Base-by-base conservation (phyloP, 1,140 invertebrate genomes). In the Cherax quadricarinatus region DNA sequence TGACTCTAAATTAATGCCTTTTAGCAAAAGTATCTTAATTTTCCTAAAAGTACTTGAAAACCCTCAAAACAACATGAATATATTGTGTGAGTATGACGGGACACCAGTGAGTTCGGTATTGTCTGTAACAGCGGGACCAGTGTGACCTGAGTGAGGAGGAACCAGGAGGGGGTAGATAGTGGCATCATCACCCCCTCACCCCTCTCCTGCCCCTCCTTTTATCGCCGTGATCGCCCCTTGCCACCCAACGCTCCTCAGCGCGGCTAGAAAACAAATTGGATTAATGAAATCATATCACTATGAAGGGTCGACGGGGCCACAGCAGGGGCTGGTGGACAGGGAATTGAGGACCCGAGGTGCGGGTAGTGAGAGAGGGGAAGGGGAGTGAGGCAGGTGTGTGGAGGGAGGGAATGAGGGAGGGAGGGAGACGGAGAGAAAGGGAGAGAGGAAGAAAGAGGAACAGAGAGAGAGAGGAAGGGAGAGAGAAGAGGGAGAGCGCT, bases 201-300 rank as follows among this genome's bases (percentile, higher is more conserved):
- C 3, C 53, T 10, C 53, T 5, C 30, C 30, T 41, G 30, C 53
- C 53, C 53, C 53, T 9, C 53, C 53, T 57, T 57, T 70, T 70
- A 51, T 78, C 85, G 12, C 70, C 1, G 81, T 48, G 81, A 83
- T 86, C 85, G 62, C 66, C 66, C 84, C 85, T 51, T 75, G 30
- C 60, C 85, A 21, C 16, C 85, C 85, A 53, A 16, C 85, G 41
- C 18, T 24, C 66, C 70, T 75, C 53, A n/a, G 85, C n/a, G 85
- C 18, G 85, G 85, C 70, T 49, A 75, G 66, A 75, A 89, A 83
- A 89, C 88, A 89, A 89, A 89, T 89, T 89, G 88, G 88, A 89
- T 89, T 89, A 75, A 89, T 89, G 88, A 89, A 89, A 89, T 89
- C 88, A 89, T 89, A 89, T 89, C 88, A 89, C 88, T 80, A 83